Evolutionary conservation across 2,113 vertebrate species (phyloP).

Genomic region (Patagioenas fasciata): DNA sequence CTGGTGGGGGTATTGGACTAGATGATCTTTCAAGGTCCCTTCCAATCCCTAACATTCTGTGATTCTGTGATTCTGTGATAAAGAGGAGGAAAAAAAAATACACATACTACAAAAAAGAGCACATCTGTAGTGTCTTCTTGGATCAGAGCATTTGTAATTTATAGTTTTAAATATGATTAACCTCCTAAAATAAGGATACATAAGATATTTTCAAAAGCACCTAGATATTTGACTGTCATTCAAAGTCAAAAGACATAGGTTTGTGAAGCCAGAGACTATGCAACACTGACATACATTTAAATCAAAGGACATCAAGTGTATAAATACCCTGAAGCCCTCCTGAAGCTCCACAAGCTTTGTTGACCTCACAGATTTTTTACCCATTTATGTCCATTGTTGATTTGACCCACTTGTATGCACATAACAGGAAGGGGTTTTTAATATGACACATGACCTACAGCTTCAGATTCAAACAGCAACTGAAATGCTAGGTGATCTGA

Average conservation of each 20-base stretch:
- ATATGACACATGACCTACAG: not conserved
- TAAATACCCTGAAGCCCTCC: not conserved
- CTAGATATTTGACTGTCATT: not conserved
- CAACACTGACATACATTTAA: not conserved
- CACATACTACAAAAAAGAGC: not conserved
- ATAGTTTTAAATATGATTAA: not conserved
- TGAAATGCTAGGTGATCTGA: not conserved
- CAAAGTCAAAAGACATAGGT: not conserved
- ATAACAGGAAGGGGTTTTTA: not conserved
- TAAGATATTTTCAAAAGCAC: not conserved
- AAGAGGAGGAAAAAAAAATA: not conserved
- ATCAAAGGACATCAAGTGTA: not conserved
- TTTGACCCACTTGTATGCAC: not conserved
- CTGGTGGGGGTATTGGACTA: no score
- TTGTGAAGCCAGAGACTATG: not conserved
- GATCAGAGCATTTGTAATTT: not conserved
- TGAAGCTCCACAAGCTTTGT: not conserved
- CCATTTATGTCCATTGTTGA: not conserved
- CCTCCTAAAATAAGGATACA: not conserved
- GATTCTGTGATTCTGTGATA: not conserved
- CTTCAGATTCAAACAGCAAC: not conserved
- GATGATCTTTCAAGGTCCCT: no score
- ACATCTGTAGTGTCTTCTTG: not conserved
- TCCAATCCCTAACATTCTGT: no score
- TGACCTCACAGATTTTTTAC: not conserved